Percentiles rank a stretch among this genome's conserved stretches.
These are phyloP conservation scores for Cyclopterus lumpus DNA, from an alignment of 2,797 vertebrate species.

Conservation along the genomic window DNA sequence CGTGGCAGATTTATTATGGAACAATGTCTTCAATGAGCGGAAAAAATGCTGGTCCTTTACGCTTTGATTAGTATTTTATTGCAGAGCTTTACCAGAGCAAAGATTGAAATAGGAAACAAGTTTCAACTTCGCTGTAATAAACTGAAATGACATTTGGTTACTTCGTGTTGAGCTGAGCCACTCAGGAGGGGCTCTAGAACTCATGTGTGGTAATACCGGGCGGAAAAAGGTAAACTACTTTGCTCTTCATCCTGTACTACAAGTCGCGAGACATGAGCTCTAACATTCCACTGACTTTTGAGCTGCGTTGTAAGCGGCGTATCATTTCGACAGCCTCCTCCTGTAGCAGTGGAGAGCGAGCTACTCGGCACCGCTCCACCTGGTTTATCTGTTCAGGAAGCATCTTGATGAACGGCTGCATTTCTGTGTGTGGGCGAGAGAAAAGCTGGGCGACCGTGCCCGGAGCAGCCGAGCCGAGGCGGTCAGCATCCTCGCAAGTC, in stretches of 20 bases:
- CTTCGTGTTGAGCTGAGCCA: too few relatives aligned
- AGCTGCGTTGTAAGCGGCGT: background rate
- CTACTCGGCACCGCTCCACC: conserved; percentile 11
- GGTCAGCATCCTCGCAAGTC: conserved; percentile 54
- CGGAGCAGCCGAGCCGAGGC: conserved; percentile 22
- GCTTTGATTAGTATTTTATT: background rate
- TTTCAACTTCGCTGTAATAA: background rate
- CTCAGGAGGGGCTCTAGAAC: background rate
- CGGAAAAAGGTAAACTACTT: background rate
- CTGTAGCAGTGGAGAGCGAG: background rate
- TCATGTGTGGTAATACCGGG: too few relatives aligned
- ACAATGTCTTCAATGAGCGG: background rate
- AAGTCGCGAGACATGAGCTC: background rate
- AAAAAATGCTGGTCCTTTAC: background rate
- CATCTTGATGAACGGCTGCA: conserved; percentile 32
- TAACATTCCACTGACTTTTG: background rate
- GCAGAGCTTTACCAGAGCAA: background rate
- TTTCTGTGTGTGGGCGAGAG: conserved; percentile 25
- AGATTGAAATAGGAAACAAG: background rate
- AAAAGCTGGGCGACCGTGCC: conserved; percentile 11
- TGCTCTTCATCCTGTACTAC: background rate
- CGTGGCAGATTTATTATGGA: background rate
- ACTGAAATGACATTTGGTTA: background rate
- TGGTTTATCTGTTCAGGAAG: conserved; percentile 26
- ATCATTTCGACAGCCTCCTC: background rate